Evolutionary conservation across 2,797 vertebrate species (phyloP).

Genomic region (Tangara arthus): DNA sequence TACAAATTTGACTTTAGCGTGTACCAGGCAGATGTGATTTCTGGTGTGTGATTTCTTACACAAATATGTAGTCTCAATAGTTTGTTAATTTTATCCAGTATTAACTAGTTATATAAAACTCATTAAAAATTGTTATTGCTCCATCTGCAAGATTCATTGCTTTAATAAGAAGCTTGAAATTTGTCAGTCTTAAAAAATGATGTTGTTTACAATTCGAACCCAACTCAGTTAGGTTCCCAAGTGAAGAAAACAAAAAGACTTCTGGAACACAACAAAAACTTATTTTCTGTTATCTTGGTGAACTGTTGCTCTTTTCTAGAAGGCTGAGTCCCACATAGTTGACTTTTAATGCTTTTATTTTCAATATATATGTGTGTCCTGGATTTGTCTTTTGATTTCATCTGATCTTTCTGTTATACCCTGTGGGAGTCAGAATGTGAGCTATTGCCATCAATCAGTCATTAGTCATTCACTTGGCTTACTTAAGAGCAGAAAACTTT

Average conservation of each 20-base stretch:
- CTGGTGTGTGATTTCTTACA: background rate
- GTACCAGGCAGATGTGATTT: background rate
- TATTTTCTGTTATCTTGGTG: background rate
- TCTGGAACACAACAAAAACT: background rate
- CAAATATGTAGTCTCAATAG: background rate
- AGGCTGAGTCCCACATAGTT: background rate
- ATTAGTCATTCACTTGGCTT: background rate
- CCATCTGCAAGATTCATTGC: background rate
- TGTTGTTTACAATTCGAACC: background rate
- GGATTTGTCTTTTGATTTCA: background rate
- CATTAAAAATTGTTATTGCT: background rate
- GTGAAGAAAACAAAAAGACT: background rate
- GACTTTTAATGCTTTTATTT: constrained; percentile 4
- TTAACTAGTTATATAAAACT: background rate
- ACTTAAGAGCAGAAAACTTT: background rate
- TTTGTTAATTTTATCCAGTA: background rate
- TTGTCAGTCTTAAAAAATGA: background rate
- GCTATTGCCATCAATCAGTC: background rate
- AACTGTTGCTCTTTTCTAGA: background rate
- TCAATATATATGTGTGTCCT: background rate
- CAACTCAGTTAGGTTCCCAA: background rate
- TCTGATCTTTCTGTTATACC: background rate
- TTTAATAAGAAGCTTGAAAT: background rate
- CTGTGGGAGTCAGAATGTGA: background rate
- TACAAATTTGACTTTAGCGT: background rate